Conservation (phyloP, 2,888 invertebrate species). For the Aspidiotus destructor region DNA sequence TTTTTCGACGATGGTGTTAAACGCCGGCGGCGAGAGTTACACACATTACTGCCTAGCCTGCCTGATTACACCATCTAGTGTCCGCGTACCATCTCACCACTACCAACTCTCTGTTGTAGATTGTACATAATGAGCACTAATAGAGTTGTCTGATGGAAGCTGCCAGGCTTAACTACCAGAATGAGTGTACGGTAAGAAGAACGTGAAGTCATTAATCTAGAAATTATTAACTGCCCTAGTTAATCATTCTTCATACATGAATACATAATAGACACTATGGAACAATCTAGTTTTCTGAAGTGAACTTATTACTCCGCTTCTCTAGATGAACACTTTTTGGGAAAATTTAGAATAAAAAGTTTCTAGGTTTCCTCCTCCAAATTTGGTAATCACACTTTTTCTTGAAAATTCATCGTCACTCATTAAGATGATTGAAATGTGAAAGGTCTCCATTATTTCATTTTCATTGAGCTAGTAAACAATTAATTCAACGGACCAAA, state of each 20-base stretch:
- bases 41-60: background rate
- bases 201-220: background rate
- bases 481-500: no score
- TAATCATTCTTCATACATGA: background rate
- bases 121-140: background rate
- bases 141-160: background rate
- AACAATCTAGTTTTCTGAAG: no score
- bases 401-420: no score
- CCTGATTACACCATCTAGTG: background rate
- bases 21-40: background rate
- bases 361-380: no score
- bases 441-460: no score
- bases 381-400: no score
- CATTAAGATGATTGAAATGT: no score
- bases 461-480: no score
- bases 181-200: background rate
- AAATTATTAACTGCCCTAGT: slow-evolving; percentile 1
- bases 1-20: background rate
- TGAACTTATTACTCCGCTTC: no score
- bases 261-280: no score
- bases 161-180: background rate
- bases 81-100: background rate
- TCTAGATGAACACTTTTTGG: no score
- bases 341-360: no score
- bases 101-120: background rate